phyloP scores from a whole-genome alignment of 1,140 invertebrate species.

The Dermatophagoides farinae region DNA sequence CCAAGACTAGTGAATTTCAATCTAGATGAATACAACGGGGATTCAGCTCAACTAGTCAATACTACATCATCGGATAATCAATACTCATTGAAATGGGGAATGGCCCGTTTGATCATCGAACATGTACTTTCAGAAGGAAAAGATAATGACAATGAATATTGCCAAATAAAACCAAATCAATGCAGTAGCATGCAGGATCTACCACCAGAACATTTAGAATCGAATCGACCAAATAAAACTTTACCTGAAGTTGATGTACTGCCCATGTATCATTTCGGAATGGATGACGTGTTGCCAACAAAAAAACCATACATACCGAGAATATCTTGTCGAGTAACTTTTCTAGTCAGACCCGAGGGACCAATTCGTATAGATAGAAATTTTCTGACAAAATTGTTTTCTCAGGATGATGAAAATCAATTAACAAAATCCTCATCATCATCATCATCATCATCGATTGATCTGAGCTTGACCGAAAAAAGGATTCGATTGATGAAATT shows the following conservation, averaged over 20 bases:
- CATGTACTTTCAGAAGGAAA: slow-evolving; percentile 3
- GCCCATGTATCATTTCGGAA: slow-evolving; percentile 17
- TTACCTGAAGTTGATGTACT: slow-evolving; percentile 11
- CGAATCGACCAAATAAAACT: neutral
- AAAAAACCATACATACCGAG: slow-evolving; percentile 13
- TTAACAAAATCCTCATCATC: neutral
- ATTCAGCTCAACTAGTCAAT: neutral
- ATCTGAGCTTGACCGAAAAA: slow-evolving; percentile 6
- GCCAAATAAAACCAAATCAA: neutral
- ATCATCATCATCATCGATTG: neutral
- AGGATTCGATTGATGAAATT: slow-evolving; percentile 12
- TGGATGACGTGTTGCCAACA: slow-evolving; percentile 16
- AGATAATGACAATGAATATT: neutral
- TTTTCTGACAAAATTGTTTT: slow-evolving; percentile 3
- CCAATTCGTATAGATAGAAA: slow-evolving; percentile 10
- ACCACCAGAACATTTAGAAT: neutral
- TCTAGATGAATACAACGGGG: neutral
- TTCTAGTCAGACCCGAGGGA: slow-evolving; percentile 13
- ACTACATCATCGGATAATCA: neutral
- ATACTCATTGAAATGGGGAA: slow-evolving; percentile 17
- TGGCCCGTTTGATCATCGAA: slow-evolving; percentile 14
- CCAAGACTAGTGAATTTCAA: neutral
- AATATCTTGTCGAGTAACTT: slow-evolving; percentile 7
- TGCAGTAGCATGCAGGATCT: neutral
- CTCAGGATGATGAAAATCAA: neutral